Evolutionary conservation across 2,888 invertebrate genomes (phyloP).

Genomic region (Tetropium fuscum): DNA sequence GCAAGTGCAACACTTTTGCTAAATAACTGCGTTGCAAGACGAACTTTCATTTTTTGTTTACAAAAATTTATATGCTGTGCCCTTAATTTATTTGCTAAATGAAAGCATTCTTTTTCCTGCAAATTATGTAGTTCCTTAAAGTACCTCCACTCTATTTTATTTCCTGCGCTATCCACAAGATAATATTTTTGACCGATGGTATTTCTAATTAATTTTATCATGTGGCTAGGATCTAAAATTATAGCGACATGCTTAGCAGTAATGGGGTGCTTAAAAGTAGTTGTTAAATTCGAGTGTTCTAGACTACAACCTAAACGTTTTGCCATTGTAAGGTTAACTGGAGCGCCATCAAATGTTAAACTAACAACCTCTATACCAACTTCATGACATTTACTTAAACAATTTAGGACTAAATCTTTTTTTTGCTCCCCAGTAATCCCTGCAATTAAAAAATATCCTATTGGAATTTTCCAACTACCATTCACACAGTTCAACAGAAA

Average conservation of each 20-base stretch:
- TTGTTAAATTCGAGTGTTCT: constrained; percentile 5
- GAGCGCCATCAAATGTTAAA: constrained; percentile 18
- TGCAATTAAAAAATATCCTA: constrained; percentile 13
- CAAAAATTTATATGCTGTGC: constrained; percentile 23
- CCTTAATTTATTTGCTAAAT: constrained; percentile 30
- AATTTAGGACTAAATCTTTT: constrained; percentile 3
- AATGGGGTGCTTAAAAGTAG: constrained; percentile 17
- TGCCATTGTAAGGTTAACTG: constrained; percentile 12
- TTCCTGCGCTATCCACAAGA: constrained; percentile 17
- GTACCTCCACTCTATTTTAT: constrained; percentile 26
- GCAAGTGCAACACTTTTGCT: constrained; percentile 39
- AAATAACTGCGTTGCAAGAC: constrained; percentile 13
- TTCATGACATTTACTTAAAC: constrained; percentile 11
- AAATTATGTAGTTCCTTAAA: constrained; percentile 20
- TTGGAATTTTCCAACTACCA: constrained; percentile 23
- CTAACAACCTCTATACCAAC: constrained; percentile 9
- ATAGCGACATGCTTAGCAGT: not conserved
- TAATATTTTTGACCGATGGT: constrained; percentile 12
- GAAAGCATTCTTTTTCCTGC: constrained; percentile 25
- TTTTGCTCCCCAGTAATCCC: constrained; percentile 16
- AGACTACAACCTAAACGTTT: constrained; percentile 20
- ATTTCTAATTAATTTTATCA: constrained; percentile 30
- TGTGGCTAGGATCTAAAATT: constrained; percentile 27
- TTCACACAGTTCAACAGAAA: constrained; percentile 25
- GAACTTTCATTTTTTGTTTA: constrained; percentile 35